Conservation (phyloP, 2,888 invertebrate species). For the Harpalus rubripes region DNA sequence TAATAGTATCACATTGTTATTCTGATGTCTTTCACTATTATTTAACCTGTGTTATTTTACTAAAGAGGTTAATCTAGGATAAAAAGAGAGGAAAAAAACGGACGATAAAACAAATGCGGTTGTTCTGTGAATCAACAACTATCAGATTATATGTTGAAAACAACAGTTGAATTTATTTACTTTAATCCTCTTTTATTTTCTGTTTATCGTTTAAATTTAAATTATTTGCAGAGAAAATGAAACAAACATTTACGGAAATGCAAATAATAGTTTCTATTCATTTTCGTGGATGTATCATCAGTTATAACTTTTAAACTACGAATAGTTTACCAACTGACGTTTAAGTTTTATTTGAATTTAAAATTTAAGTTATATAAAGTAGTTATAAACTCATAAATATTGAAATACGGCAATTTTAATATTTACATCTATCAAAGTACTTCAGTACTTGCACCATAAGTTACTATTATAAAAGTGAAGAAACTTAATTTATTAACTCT, state of each 20-base stretch:
- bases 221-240: background rate
- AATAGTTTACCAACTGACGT: background rate
- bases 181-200: too few relatives aligned
- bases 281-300: background rate
- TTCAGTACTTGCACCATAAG: slow-evolving; percentile 15
- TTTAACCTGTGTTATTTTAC: background rate
- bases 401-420: slow-evolving; percentile 14
- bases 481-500: background rate
- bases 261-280: background rate
- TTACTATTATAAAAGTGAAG: background rate
- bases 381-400: slow-evolving; percentile 35
- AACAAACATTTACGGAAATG: background rate
- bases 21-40: background rate
- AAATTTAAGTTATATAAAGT: slow-evolving; percentile 10
- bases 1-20: background rate
- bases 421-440: background rate
- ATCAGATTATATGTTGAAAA: background rate
- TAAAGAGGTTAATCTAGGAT: background rate
- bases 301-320: slow-evolving; percentile 12
- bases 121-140: background rate
- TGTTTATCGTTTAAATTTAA: too few relatives aligned
- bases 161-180: too few relatives aligned
- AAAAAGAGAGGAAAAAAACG: background rate
- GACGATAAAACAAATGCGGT: background rate
- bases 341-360: slow-evolving; percentile 25